These are phyloP conservation scores for Porites lutea DNA, from an alignment of 64 coral and sea anemone species.

Conservation along the genomic window DNA sequence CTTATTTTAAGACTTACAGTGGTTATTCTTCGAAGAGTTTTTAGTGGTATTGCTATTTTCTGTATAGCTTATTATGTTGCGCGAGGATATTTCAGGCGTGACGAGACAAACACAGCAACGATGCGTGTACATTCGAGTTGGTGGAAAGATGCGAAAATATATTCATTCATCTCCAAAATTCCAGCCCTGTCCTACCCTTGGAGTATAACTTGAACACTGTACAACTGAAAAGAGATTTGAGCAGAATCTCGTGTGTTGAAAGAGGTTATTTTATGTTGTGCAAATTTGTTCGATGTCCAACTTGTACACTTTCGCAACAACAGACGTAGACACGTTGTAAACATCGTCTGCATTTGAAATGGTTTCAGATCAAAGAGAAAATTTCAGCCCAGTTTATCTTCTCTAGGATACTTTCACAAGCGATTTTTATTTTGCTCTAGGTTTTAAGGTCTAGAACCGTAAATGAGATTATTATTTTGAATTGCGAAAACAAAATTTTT, in stretches of 20 bases:
- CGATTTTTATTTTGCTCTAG: not conserved
- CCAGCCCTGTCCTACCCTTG: no score
- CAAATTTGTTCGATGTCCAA: no score
- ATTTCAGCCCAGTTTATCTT: not conserved
- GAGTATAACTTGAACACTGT: no score
- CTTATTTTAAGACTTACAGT: not conserved
- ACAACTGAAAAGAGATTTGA: no score
- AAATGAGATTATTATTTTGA: not conserved
- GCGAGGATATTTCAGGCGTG: not conserved
- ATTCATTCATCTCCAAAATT: no score
- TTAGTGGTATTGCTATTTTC: not conserved
- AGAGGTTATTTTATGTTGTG: no score
- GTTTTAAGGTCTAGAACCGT: not conserved
- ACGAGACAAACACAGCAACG: constrained; percentile 16
- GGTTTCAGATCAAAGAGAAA: no score
- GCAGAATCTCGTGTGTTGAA: no score
- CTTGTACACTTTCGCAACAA: no score
- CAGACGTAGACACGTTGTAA: no score
- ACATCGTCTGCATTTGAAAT: no score
- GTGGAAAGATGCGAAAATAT: not conserved
- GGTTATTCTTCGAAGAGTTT: not conserved
- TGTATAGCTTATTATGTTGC: not conserved
- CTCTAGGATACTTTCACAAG: not conserved
- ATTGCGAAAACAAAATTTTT: not conserved
- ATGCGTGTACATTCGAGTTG: not conserved